A percentile compares a stretch with the other conserved stretches of the same genome.
phyloP scores from a whole-genome alignment of 2,113 vertebrate genomes.

The Tympanuchus pallidicinctus region DNA sequence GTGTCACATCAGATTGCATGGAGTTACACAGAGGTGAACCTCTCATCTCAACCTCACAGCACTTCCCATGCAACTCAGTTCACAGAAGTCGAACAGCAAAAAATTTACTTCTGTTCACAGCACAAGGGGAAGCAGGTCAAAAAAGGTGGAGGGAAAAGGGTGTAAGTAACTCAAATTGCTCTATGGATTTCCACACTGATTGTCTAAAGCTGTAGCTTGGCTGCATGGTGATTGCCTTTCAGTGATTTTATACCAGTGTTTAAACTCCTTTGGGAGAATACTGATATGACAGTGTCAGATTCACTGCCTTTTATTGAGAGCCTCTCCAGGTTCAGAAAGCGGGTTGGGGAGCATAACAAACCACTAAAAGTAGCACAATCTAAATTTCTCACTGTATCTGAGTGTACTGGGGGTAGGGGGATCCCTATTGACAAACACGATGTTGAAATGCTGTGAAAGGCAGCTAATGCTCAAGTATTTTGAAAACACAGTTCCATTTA shows the following conservation, averaged over 20 bases:
- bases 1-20: slow-evolving; percentile 31
- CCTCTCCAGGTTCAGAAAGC: slow-evolving; percentile 1
- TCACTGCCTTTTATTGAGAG: slow-evolving; percentile 10
- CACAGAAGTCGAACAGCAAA: slow-evolving; percentile 34
- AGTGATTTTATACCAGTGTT: slow-evolving; percentile 46
- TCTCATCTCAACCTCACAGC: slow-evolving; percentile 35
- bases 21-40: slow-evolving; percentile 6
- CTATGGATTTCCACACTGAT: slow-evolving; percentile 21
- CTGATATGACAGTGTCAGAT: neutral
- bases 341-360: neutral
- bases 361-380: neutral
- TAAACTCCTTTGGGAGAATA: slow-evolving; percentile 12
- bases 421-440: neutral
- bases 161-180: slow-evolving; percentile 38
- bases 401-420: neutral
- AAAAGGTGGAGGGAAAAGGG: neutral
- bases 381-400: neutral
- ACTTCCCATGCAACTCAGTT: neutral
- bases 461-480: neutral
- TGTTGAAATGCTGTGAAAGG: slow-evolving; percentile 24
- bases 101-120: slow-evolving; percentile 29
- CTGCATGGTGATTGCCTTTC: slow-evolving; percentile 45
- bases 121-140: slow-evolving; percentile 29
- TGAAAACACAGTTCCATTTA: slow-evolving; percentile 25
- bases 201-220: slow-evolving; percentile 35